Evolutionary conservation across 2,888 invertebrate species (phyloP), one percentile per base, ranked within the genome.

Genomic region (Crematogaster levior): DNA sequence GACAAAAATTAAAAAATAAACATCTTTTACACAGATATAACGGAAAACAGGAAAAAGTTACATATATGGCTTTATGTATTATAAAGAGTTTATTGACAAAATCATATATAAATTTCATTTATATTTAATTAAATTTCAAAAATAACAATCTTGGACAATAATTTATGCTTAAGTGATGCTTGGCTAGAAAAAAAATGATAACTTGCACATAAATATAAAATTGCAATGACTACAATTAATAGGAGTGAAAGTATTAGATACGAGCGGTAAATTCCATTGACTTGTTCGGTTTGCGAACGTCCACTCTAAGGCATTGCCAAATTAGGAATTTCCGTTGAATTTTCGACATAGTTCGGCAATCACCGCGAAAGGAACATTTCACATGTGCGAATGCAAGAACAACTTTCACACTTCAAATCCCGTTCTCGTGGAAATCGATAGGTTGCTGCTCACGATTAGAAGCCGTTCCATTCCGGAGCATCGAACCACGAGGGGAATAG

Each of bases 401-500:
- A 80, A 82, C 68, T 82, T 77, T 75, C 79, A 82, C 82, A 66
- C 79, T 66, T 61, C 51, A 40, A 79, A 60, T 58, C 53, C 21
- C 43, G 37, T 75, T 73, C 46, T n/a, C 40, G 51, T 70, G 66
- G 80, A 68, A 70, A 82, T 82, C 82, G 79, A 80, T 80, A 82
- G 68, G 66, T 80, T 61, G 27, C 30, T 53, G 80, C 60, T 82
- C 40, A 40, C 61, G 82, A 82, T 80, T 80, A 80, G 53, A 82
- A 43, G 66, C 30, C 66, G 79, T 82, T 85, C 81, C 73, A 56
- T 37, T 74, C 68, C 68, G 70, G 34, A 73, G 73, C 79, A 77
- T 83, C 79, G 85, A 77, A 82, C 84, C 30, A 43, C 30, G 75
- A 72, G 40, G 34, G 53, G 65, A 85, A 82, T 75, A 63, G 18